These are phyloP conservation scores for Panagrolaimus sp. DNA, from an alignment of 1,140 invertebrate species.

Conservation along the genomic window DNA sequence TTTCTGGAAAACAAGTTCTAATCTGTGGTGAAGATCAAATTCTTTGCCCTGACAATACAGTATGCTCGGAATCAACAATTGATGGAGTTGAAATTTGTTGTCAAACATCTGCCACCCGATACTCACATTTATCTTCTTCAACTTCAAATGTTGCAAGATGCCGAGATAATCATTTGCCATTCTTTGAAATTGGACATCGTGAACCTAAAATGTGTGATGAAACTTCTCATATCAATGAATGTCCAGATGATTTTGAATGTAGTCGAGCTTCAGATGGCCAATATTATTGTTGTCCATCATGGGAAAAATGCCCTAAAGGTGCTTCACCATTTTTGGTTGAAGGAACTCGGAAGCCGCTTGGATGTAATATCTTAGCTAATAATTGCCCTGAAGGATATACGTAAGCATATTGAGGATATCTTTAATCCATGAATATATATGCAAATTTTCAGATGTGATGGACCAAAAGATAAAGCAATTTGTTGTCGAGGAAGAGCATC, in stretches of 20 bases:
- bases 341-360: conserved; percentile 41
- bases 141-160: conserved; percentile 22
- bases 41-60: conserved; percentile 45
- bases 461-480: conserved; percentile 46
- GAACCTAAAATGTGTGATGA: conserved; percentile 18
- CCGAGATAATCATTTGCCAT: conserved; percentile 44
- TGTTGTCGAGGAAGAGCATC: conserved; percentile 38
- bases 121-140: not conserved
- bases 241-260: conserved; percentile 51
- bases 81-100: conserved; percentile 57
- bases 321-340: conserved; percentile 49
- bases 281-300: conserved; percentile 48
- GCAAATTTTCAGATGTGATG: conserved; percentile 46
- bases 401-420: conserved; percentile 29
- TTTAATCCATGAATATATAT: not conserved
- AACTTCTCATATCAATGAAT: conserved; percentile 35
- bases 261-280: conserved; percentile 38
- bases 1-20: conserved; percentile 55
- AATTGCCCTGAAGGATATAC: conserved; percentile 58
- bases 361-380: conserved; percentile 52
- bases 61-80: conserved; percentile 48
- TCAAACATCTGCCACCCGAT: conserved; percentile 19
- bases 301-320: conserved; percentile 41
- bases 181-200: conserved; percentile 38
- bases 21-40: conserved; percentile 50